Base-by-base conservation (phyloP, 2,797 vertebrate species). In the Myotis myotis region DNA sequence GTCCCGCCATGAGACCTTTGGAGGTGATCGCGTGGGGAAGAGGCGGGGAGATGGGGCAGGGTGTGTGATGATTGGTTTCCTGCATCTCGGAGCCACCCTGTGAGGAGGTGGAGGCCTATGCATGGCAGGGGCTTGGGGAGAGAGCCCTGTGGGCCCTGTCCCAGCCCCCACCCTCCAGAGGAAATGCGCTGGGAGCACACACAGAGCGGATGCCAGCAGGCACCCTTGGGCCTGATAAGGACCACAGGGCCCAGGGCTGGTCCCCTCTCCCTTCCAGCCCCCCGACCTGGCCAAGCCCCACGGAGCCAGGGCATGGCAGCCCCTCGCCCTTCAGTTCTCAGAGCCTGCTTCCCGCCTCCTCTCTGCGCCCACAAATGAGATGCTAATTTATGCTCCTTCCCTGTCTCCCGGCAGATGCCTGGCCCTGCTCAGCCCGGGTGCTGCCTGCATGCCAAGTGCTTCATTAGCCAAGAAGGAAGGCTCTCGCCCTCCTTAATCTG, bases 391-490 rank as follows among this genome's bases (percentile, higher is more conserved):
- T 89, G 74, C 75, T 76, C 75, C 47, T 78, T 74, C 92, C 87
- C 47, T 16, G 44, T 55, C 82, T 96, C 93, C 86, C 66, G 79
- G 87, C 96, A 97, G 96, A 96, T 95, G 96, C 94, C 75, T 13
- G 75, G 94, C 83, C 97, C 87, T 4, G 72, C 62, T 64, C 38
- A 1, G 89, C 23, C 91, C 68, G 0, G 0, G 76, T 23, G 88
- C 86, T 0, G 66, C 85, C 92, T 89, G 90, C 91, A 96, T 95
- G 95, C 95, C 96, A 96, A 97, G 90, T 72, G 91, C 83, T 96
- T 96, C 96, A 95, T 97, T 97, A 97, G 94, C 91, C 72, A 79
- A 74, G 86, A 70, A 95, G 57, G 94, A 60, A 97, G 94, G 71
- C 92, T 55, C 38, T 74, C 2, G 10, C 87, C 95, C 70, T 93